A percentile compares a stretch with the other conserved stretches of the same genome.
Evolutionary conservation across 1,140 invertebrate species (phyloP).

Genomic region (Camponotus vicinus): DNA sequence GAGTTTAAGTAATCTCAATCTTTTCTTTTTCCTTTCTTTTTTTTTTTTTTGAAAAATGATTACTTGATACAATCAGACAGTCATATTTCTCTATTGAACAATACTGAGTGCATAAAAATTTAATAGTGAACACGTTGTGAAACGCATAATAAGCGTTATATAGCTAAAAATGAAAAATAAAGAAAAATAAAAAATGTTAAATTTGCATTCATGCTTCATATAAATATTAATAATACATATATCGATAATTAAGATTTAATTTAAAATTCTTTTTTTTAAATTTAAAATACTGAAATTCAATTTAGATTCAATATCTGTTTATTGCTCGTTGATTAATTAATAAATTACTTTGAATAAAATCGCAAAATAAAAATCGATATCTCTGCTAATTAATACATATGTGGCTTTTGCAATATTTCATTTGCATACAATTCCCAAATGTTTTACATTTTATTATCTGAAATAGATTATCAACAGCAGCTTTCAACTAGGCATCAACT

Average conservation of each 20-base stretch:
- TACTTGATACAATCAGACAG: not conserved
- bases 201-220: not conserved
- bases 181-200: not conserved
- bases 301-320: not conserved
- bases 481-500: not conserved
- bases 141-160: not conserved
- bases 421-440: constrained; percentile 48
- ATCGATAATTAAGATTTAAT: not conserved
- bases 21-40: not conserved
- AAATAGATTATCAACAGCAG: constrained; percentile 3
- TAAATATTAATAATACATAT: not conserved
- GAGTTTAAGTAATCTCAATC: not conserved
- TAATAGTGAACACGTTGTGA: not conserved
- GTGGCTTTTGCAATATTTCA: constrained; percentile 12
- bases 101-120: constrained; percentile 26
- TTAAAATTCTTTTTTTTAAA: too few relatives aligned
- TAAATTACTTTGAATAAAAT: not conserved
- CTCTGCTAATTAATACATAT: not conserved
- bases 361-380: not conserved
- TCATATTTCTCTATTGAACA: constrained; percentile 13
- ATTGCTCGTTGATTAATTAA: not conserved
- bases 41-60: not conserved
- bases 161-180: not conserved
- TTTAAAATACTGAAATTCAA: not conserved
- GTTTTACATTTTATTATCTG: constrained; percentile 5